Base-by-base conservation (phyloP, 1,140 invertebrate genomes). In the Halotydeus destructor region DNA sequence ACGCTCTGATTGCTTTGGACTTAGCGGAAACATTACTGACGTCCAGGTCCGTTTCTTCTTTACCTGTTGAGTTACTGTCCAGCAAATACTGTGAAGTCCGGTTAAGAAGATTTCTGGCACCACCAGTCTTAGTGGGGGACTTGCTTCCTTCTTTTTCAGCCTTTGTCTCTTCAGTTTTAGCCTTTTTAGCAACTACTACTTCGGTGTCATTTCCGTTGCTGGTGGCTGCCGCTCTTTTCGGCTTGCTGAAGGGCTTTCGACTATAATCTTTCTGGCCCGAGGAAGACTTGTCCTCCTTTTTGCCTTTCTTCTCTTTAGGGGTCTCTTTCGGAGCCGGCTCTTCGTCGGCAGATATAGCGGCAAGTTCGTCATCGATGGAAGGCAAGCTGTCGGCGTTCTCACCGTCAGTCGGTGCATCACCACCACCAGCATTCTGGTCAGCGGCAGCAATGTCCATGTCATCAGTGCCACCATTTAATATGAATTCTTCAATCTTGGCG, bases 1-100 rank as follows among this genome's bases (percentile, higher is more conserved):
- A 86, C 2, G 85, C 75, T 41, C 72, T 70, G 44, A 93, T 85
- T 46, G 84, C 78, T 57, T 84, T 85, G 44, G 78, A 75, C 54
- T 78, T 75, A 3, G 33, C 41, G 5, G 35, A 30, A 5, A 47
- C 35, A n/a, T 25, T 14, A 19, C 41, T 19, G 14, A 35, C 22
- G 28, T 44, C 42, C 11, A 44, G 14, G n/a, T 44, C 42, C 6
- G 11, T 27, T 38, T 23, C n/a, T 19, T 38, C 37, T 31, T 44
- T 44, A 25, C 24, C 42, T n/a, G 19, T 9, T 22, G 12, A 22
- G 2, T 34, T 35, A 16, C 27, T 33, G 28, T 41, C 44, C 11
- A 46, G 31, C 21, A 46, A 38, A 25, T 43, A 43, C 12, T 41
- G 28, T 19, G 45, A 47, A 24, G 33, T 28, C 34, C 33, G n/a